Conservation (phyloP, 2,888 invertebrate genomes). For the Amphipoea lucens region DNA sequence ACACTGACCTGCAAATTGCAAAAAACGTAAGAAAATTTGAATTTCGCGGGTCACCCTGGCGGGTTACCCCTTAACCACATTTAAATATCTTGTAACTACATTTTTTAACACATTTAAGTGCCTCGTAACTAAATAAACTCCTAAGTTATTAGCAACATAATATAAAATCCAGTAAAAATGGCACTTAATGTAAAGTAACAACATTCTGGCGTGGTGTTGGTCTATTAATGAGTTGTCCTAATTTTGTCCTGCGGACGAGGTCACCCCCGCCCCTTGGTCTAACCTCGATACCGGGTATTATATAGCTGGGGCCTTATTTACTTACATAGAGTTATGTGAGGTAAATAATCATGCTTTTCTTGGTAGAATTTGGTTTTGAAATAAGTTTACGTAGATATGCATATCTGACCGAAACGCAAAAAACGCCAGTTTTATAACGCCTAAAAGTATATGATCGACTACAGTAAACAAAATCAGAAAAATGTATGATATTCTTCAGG, state of each 20-base stretch:
- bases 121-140: not conserved
- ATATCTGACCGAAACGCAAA: too few species aligned
- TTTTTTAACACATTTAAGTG: not conserved
- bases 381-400: too few species aligned
- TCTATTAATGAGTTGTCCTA: conserved; percentile 55
- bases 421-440: too few species aligned
- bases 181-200: conserved; percentile 17
- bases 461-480: too few species aligned
- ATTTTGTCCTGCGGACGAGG: conserved; percentile 54
- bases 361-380: not conserved
- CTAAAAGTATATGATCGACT: too few species aligned
- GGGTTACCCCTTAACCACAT: not conserved
- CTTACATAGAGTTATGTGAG: not conserved
- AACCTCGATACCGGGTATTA: conserved; percentile 34
- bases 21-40: too few species aligned
- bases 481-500: too few species aligned
- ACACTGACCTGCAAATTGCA: too few species aligned
- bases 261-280: conserved; percentile 22
- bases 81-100: not conserved
- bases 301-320: conserved; percentile 44
- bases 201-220: conserved; percentile 41
- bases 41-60: too few species aligned
- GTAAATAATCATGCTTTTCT: not conserved
- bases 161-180: conserved; percentile 20
- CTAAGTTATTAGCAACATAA: conserved; percentile 14